Conservation (phyloP, 2,113 vertebrate genomes). For the Microcebus murinus region DNA sequence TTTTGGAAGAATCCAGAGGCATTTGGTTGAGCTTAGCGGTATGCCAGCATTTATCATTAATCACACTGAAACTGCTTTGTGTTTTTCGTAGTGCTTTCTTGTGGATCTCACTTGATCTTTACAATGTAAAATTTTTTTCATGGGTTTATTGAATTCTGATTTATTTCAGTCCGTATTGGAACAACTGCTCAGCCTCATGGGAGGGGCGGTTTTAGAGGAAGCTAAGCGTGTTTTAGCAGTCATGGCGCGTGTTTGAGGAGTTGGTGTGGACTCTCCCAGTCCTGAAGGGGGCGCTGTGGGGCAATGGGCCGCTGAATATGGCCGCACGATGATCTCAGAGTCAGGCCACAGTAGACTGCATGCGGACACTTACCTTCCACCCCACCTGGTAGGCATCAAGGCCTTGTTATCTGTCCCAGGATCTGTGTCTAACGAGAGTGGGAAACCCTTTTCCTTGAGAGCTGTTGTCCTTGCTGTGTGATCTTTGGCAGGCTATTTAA, state of each 20-base stretch:
- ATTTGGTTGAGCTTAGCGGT: not conserved
- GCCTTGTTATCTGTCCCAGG: not conserved
- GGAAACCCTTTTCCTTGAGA: not conserved
- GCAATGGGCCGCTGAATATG: fast-evolving
- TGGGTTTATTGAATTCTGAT: not conserved
- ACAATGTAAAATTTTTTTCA: not conserved
- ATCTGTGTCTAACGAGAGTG: not conserved
- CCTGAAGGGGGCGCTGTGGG: not conserved
- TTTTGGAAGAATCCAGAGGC: slow-evolving; percentile 4
- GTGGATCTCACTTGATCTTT: not conserved
- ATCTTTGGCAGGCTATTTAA: not conserved
- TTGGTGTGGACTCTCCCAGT: not conserved
- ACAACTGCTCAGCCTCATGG: not conserved
- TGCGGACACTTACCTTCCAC: not conserved
- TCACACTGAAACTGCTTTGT: not conserved
- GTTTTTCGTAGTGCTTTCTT: not conserved
- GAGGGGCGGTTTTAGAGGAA: not conserved
- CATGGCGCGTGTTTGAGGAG: not conserved
- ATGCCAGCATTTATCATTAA: not conserved
- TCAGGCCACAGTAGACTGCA: not conserved
- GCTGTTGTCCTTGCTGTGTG: not conserved
- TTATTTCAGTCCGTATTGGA: not conserved
- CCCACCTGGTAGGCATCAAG: not conserved
- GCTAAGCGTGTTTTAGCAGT: not conserved
- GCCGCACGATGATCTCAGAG: not conserved